These are phyloP conservation scores for Ischnus inquisitorius DNA, from an alignment of 2,888 invertebrate genomes.

Conservation along the genomic window DNA sequence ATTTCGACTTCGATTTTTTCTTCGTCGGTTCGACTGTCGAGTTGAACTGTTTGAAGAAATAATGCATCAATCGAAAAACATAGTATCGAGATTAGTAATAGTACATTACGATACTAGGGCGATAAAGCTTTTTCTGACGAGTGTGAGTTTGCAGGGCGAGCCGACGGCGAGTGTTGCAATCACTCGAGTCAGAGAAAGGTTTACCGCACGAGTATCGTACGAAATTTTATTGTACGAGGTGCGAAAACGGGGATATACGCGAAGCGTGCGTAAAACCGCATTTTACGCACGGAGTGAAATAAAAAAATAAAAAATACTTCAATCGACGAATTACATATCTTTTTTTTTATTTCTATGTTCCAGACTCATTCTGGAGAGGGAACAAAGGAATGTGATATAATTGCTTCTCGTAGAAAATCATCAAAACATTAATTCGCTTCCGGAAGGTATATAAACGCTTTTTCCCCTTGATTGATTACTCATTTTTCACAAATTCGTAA, in stretches of 20 bases:
- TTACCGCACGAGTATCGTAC: too few relatives aligned
- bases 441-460: neutral
- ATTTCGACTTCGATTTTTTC: neutral
- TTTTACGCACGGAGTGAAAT: too few relatives aligned
- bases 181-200: too few relatives aligned
- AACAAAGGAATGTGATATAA: conserved; percentile 50
- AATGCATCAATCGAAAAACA: neutral
- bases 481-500: neutral
- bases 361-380: conserved; percentile 54
- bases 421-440: conserved; percentile 1
- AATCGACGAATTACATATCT: conserved; percentile 27
- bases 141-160: too few relatives aligned
- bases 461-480: neutral
- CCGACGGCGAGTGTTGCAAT: too few relatives aligned
- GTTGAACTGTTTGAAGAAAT: neutral
- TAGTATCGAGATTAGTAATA: neutral
- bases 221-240: too few relatives aligned
- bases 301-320: neutral
- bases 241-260: too few relatives aligned
- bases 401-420: conserved; percentile 25
- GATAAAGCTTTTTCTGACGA: too few relatives aligned
- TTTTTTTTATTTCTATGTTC: conserved; percentile 56
- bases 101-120: too few relatives aligned
- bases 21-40: neutral
- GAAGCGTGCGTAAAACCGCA: too few relatives aligned